phyloP scores from a whole-genome alignment of 2,113 vertebrate species.

The Procavia capensis region DNA sequence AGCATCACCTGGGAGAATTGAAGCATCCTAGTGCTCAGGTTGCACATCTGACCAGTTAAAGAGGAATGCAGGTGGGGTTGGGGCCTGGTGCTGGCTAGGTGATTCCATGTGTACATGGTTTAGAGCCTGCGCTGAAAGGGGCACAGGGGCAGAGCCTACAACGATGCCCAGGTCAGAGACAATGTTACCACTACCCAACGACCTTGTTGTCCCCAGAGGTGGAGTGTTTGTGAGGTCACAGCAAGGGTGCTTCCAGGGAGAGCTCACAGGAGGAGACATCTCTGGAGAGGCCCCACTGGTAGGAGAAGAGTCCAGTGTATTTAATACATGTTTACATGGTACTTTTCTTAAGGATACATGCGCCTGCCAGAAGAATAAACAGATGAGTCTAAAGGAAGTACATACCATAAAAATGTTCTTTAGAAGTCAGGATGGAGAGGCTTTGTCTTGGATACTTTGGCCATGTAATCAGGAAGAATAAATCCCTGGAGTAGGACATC shows the following conservation, averaged over 20 bases:
- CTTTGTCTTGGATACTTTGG: too few species aligned
- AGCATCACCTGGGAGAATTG: background rate
- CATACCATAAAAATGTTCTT: too few species aligned
- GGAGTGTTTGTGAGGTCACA: background rate
- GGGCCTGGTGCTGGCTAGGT: background rate
- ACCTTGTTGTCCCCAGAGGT: too few species aligned
- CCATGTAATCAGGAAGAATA: too few species aligned
- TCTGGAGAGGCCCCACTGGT: background rate
- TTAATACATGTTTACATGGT: too few species aligned
- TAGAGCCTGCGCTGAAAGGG: background rate
- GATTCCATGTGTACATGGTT: background rate
- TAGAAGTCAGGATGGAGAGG: too few species aligned
- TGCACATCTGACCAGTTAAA: background rate
- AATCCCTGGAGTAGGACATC: too few species aligned
- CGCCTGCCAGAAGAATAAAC: too few species aligned
- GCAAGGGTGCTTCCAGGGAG: background rate
- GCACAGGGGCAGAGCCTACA: too few species aligned
- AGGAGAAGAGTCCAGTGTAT: background rate
- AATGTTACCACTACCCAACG: background rate
- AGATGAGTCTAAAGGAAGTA: too few species aligned
- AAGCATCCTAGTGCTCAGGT: too few species aligned
- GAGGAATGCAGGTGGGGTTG: background rate
- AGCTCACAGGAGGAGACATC: background rate
- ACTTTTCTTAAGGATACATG: background rate
- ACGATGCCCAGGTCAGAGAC: background rate